These are phyloP conservation scores for Hipposideros larvatus DNA, from an alignment of 2,797 vertebrate species.

Conservation along the genomic window DNA sequence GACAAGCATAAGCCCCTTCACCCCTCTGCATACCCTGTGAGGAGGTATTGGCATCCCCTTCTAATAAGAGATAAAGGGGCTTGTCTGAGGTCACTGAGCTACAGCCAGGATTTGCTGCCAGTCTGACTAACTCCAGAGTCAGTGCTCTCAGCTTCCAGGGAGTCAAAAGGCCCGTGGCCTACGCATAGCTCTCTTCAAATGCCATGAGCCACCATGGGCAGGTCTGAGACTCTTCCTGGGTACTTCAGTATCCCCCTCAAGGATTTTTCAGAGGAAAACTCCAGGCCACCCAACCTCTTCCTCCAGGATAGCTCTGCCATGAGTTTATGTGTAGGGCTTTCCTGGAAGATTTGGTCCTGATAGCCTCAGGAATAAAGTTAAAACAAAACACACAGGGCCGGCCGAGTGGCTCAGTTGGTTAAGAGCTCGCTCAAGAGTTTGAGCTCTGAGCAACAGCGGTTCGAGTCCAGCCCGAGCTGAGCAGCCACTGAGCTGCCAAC, in stretches of 20 bases:
- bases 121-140: not conserved
- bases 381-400: not conserved
- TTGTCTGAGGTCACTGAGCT: not conserved
- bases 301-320: not conserved
- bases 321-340: not conserved
- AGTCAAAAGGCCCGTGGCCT: not conserved
- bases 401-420: no score
- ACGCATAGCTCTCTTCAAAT: not conserved
- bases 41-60: not conserved
- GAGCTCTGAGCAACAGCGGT: no score
- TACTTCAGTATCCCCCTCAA: not conserved
- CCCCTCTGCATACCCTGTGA: not conserved
- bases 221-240: not conserved
- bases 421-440: no score
- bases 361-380: not conserved
- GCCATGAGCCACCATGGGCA: not conserved
- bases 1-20: not conserved
- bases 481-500: no score
- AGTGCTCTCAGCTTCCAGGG: not conserved
- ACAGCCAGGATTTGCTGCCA: not conserved
- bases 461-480: no score
- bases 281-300: not conserved
- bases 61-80: not conserved
- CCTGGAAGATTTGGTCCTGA: not conserved
- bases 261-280: not conserved